Percentiles rank a stretch among this genome's conserved stretches.
Conservation (phyloP, 2,113 vertebrate species). For the Platichthys flesus region DNA sequence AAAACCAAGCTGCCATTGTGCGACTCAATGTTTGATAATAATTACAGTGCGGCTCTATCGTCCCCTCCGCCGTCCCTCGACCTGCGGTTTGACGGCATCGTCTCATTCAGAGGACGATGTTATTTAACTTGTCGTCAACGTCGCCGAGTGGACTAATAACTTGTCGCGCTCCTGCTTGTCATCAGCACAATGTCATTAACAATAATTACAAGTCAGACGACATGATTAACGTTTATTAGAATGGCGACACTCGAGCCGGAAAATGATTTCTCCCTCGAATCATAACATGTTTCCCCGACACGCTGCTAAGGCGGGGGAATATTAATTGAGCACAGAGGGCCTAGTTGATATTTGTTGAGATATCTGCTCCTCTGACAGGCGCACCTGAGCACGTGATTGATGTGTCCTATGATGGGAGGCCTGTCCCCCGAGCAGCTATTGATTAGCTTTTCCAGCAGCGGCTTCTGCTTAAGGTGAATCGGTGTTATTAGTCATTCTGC, state of each 20-base stretch:
- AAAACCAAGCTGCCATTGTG: conserved; percentile 57
- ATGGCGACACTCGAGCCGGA: conserved; percentile 45
- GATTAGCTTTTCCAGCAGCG: conserved; percentile 42
- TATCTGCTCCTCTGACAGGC: conserved; percentile 43
- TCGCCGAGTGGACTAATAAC: conserved; percentile 57
- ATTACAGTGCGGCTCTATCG: conserved; percentile 42
- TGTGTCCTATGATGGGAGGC: conserved; percentile 34
- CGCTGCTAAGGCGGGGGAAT: conserved; percentile 43
- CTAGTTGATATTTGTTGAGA: conserved; percentile 52
- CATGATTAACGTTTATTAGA: conserved; percentile 68
- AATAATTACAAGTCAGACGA: conserved; percentile 70
- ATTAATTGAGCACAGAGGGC: conserved; percentile 49
- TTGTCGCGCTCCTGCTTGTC: conserved; percentile 61
- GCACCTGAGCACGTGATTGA: conserved; percentile 63
- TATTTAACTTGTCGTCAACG: conserved; percentile 64
- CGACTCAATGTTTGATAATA: conserved; percentile 56
- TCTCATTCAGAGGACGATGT: conserved; percentile 53
- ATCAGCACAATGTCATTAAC: conserved; percentile 63
- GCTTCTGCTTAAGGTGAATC: conserved; percentile 22
- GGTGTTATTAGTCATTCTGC: conserved; percentile 46
- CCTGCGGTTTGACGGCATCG: conserved; percentile 55
- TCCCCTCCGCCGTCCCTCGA: conserved; percentile 23
- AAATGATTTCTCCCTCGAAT: conserved; percentile 67
- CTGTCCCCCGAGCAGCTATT: conserved; percentile 34
- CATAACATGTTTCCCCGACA: conserved; percentile 52